phyloP scores from a whole-genome alignment of 1,140 invertebrate genomes.

The Drosophila nikananu region DNA sequence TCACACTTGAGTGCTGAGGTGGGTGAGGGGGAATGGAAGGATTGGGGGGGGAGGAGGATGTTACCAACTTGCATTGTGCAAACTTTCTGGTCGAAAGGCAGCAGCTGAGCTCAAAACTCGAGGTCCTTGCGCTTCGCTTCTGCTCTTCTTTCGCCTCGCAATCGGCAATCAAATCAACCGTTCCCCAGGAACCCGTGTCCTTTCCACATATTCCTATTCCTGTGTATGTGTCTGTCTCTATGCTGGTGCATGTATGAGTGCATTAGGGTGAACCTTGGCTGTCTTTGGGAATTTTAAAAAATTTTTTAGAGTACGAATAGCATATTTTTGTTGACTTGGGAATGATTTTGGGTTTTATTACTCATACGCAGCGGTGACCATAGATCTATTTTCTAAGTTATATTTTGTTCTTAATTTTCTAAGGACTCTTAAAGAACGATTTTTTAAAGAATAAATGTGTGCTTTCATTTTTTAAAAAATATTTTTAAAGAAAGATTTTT shows the following conservation, averaged over 20 bases:
- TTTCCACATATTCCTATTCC: slow-evolving; percentile 9
- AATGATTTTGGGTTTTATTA: background rate
- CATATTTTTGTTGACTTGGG: background rate
- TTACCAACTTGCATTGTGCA: slow-evolving; percentile 62
- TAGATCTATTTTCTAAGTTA: no score
- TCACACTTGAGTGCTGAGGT: slow-evolving; percentile 55
- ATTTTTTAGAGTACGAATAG: background rate
- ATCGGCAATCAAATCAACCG: slow-evolving; percentile 78
- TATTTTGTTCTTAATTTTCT: no score
- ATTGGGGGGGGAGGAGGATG: background rate
- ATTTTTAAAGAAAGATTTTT: no score
- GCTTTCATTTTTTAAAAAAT: no score
- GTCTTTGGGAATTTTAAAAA: background rate
- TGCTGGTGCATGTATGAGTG: slow-evolving; percentile 18
- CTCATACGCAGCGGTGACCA: background rate
- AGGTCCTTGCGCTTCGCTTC: slow-evolving; percentile 26
- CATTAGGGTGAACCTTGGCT: background rate
- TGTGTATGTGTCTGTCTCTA: slow-evolving; percentile 20
- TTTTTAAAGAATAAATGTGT: no score
- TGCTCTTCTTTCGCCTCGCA: slow-evolving; percentile 46
- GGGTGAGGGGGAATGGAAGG: slow-evolving; percentile 5
- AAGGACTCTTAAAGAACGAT: fast-evolving
- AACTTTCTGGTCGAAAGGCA: slow-evolving; percentile 56
- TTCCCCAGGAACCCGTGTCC: slow-evolving; percentile 68
- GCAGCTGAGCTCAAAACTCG: slow-evolving; percentile 67